phyloP scores from a whole-genome alignment of 2,113 vertebrate genomes.

The Cnemophilus loriae region DNA sequence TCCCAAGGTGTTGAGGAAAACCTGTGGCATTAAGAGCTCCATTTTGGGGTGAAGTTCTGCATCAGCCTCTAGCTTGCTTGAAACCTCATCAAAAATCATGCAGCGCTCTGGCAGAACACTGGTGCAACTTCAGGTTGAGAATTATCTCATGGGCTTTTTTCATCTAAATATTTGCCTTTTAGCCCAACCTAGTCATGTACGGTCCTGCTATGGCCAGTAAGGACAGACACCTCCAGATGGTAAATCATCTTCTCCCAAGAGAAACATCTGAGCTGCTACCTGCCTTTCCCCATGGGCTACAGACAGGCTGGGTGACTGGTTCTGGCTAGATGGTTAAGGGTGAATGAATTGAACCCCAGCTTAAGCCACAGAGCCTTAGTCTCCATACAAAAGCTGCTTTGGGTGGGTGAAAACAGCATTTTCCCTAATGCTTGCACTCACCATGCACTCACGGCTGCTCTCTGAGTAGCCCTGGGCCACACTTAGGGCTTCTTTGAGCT shows the following conservation, averaged over 20 bases:
- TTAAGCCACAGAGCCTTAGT: not conserved
- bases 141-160: not conserved
- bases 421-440: not conserved
- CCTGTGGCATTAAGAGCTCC: not conserved
- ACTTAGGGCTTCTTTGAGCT: not conserved
- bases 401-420: not conserved
- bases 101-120: not conserved
- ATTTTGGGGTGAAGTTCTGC: not conserved
- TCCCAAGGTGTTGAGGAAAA: not conserved
- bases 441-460: not conserved
- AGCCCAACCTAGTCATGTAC: not conserved
- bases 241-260: not conserved
- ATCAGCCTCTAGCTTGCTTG: not conserved
- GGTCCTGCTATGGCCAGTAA: not conserved
- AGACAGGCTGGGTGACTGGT: not conserved
- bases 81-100: not conserved
- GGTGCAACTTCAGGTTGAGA: not conserved
- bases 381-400: not conserved
- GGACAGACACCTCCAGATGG: not conserved
- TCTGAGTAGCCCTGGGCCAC: not conserved
- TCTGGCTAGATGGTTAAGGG: not conserved
- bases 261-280: not conserved
- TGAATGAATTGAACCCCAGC: not conserved
- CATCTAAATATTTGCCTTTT: not conserved
- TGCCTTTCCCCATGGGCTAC: not conserved